phyloP scores from a whole-genome alignment of 2,113 vertebrate genomes.

The Ibidorhyncha struthersii region DNA sequence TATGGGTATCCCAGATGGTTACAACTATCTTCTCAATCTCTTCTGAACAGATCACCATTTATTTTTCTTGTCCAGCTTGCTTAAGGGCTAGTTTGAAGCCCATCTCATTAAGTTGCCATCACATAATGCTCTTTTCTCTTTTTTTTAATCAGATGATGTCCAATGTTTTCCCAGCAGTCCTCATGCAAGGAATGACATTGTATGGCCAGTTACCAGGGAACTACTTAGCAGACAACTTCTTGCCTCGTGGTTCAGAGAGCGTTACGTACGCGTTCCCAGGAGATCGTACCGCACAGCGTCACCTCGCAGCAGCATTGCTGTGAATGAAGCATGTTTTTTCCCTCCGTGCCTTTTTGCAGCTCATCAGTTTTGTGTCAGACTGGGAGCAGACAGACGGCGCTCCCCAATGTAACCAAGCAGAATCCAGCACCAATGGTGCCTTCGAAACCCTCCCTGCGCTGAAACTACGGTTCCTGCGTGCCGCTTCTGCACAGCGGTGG shows the following conservation, averaged over 20 bases:
- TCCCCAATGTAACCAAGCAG: not conserved
- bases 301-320: not conserved
- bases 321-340: not conserved
- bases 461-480: accelerated
- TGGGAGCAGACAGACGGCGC: not conserved
- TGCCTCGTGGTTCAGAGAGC: not conserved
- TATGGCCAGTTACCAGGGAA: not conserved
- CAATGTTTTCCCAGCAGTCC: not conserved
- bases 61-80: not conserved
- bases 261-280: not conserved
- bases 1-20: not conserved
- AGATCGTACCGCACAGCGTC: not conserved
- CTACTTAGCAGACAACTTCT: not conserved
- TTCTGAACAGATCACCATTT: not conserved
- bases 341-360: not conserved
- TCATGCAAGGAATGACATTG: not conserved
- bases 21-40: not conserved
- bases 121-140: not conserved
- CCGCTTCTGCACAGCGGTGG: not conserved
- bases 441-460: not conserved
- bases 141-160: not conserved
- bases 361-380: not conserved
- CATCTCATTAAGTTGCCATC: not conserved
- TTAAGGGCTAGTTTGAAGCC: not conserved
- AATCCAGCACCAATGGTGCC: not conserved